These are phyloP conservation scores for Archilochus colubris DNA, from an alignment of 2,113 vertebrate genomes.

Conservation along the genomic window DNA sequence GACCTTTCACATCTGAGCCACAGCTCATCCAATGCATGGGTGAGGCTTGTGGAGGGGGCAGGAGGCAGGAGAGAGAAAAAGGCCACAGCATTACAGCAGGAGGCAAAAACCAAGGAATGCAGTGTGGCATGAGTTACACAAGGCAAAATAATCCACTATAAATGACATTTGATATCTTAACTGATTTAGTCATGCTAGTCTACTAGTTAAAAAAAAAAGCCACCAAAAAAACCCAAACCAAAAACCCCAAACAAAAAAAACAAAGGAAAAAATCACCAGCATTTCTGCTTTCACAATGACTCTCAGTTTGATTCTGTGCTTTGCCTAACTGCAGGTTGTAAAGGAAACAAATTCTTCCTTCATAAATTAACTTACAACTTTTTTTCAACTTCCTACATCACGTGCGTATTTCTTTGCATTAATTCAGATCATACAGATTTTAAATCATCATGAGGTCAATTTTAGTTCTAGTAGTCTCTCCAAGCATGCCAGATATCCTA, in stretches of 20 bases:
- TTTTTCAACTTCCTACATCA: not conserved
- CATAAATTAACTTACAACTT: not conserved
- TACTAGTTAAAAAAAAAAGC: not conserved
- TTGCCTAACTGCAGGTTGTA: not conserved
- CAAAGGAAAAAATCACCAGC: not conserved
- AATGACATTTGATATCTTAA: not conserved
- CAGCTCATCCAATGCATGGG: not conserved
- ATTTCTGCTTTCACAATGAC: not conserved
- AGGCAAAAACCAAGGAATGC: not conserved
- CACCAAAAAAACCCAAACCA: too few species aligned
- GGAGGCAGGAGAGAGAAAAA: not conserved
- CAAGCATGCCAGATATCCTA: not conserved
- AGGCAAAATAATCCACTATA: not conserved
- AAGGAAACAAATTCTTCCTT: not conserved
- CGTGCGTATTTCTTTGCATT: not conserved
- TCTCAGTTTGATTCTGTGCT: not conserved
- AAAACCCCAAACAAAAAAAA: too few species aligned
- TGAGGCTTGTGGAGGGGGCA: not conserved
- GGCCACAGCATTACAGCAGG: not conserved
- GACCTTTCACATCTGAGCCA: not conserved
- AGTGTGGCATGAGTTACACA: accelerated
- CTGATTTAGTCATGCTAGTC: not conserved
- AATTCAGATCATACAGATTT: not conserved
- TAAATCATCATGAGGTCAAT: not conserved
- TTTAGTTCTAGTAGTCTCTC: not conserved